Conservation (phyloP, 37 sponge, comb jelly and placozoan species). For the Agelas oroides region DNA sequence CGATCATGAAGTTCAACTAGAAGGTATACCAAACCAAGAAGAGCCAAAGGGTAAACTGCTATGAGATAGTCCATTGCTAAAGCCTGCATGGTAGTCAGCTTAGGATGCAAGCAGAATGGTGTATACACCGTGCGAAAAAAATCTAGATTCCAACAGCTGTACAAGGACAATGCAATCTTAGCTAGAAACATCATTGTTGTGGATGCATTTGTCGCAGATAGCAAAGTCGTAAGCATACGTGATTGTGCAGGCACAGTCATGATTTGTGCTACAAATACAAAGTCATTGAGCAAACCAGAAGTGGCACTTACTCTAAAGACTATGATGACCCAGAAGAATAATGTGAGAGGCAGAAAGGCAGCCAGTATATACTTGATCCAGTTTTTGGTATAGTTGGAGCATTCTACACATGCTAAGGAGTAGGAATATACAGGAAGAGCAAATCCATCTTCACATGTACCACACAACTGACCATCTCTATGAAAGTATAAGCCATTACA, state of each 20-base stretch:
- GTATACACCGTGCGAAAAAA: constrained; percentile 17
- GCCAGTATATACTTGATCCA: constrained; percentile 4
- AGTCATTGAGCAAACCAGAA: not conserved
- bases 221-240: not conserved
- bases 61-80: constrained; percentile 26
- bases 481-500: no score
- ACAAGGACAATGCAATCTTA: no score
- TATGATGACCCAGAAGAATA: not conserved
- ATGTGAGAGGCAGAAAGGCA: constrained; percentile 4
- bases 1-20: constrained; percentile 12
- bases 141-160: constrained; percentile 37
- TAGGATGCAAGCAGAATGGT: constrained; percentile 13
- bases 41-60: constrained; percentile 35
- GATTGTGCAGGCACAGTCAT: not conserved
- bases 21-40: constrained; percentile 7
- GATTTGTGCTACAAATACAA: not conserved
- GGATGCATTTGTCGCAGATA: no score
- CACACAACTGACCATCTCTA: constrained; percentile 6
- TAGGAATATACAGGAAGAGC: constrained; percentile 14
- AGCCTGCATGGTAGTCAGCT: not conserved
- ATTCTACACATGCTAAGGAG: constrained; percentile 6
- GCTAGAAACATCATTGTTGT: not conserved
- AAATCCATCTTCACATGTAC: not conserved
- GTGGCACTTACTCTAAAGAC: constrained; percentile 1
- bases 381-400: constrained; percentile 2